Base-by-base conservation (phyloP, 2,113 vertebrate species). In the Callipepla squamata region DNA sequence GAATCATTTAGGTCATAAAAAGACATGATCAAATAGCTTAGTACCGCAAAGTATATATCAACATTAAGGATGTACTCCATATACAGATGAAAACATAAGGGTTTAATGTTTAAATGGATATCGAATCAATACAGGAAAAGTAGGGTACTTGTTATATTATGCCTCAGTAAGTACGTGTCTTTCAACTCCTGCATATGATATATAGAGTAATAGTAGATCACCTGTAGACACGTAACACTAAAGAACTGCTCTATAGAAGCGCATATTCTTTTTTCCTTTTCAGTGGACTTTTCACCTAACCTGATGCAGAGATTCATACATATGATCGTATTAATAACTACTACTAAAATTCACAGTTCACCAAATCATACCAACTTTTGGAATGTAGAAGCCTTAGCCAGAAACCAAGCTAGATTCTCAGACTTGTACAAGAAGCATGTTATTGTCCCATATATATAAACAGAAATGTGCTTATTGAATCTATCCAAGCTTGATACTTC, bases 381-480 rank as follows among this genome's bases (percentile, higher is more conserved):
- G 36, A 36, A 8, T 4, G 16, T 45, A 69, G 68, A 53, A 36
- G 22, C 3, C 44, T 38, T 0, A 36, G 51, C 12, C 10, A 32
- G 61, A 79, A 40, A 2, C 5, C 44, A 68, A 83, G 22, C 13
- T 47, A 19, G 9, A 5, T 53, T 2, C 2, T 38, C 67, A 77
- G 36, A 48, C 72, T 8, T n/a, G 40, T 7, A 19, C 0, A 0
- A 34, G 66, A 1, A 76, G 2, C 14, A 23, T 28, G 5, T 18
- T 28, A 7, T 6, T 34, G 16, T 34, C 78, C 80, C 45, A 15
- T 36, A 23, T 0, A 2, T 5, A 4, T 8, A 19, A 26, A 28
- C 25, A 10, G 36, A 66, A 36, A 20, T 8, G 1, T 4, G 13
- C 26, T 22, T 18, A 47, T 47, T 55, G 36, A 53, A 68, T 23